A percentile compares a stretch with the other conserved stretches of the same genome.
These are phyloP conservation scores for Alitta virens DNA, from an alignment of 2,888 invertebrate species.

Conservation along the genomic window DNA sequence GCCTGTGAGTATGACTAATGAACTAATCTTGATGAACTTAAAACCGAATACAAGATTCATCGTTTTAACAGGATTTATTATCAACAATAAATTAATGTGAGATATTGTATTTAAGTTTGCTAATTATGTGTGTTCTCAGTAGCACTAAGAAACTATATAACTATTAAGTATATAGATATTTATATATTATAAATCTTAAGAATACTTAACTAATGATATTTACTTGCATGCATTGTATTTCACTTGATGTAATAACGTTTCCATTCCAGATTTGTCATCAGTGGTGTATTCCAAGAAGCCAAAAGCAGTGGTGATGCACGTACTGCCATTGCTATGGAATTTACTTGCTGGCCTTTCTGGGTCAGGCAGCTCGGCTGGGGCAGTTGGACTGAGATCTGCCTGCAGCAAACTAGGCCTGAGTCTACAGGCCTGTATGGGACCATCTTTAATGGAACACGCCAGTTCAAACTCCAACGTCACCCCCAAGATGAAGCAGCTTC, in stretches of 20 bases:
- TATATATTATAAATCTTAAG: too few species aligned
- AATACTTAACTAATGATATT: too few species aligned
- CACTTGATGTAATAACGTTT: too few species aligned
- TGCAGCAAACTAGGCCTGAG: slow-evolving; percentile 6
- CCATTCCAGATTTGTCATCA: slow-evolving; percentile 7
- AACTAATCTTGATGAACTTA: too few species aligned
- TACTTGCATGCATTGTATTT: too few species aligned
- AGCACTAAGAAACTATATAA: too few species aligned
- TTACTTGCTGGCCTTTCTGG: slow-evolving; percentile 15
- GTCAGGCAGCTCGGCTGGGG: slow-evolving; percentile 1
- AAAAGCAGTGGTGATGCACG: slow-evolving; percentile 51
- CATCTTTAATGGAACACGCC: slow-evolving; percentile 22
- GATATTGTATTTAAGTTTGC: too few species aligned
- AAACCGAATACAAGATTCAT: too few species aligned
- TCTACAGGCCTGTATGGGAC: slow-evolving; percentile 22
- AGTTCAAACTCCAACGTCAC: slow-evolving; percentile 23
- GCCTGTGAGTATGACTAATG: slow-evolving; percentile 48
- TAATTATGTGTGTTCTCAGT: too few species aligned
- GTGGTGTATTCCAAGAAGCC: slow-evolving; percentile 48
- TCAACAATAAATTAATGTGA: too few species aligned
- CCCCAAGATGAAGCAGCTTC: slow-evolving; percentile 15
- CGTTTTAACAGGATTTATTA: too few species aligned
- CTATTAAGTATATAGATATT: too few species aligned
- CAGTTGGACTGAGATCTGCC: slow-evolving; percentile 8
- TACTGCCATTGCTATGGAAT: slow-evolving; percentile 53